Conservation (phyloP, 53 echinoderm and acorn worm genomes). For the Astropecten irregularis region DNA sequence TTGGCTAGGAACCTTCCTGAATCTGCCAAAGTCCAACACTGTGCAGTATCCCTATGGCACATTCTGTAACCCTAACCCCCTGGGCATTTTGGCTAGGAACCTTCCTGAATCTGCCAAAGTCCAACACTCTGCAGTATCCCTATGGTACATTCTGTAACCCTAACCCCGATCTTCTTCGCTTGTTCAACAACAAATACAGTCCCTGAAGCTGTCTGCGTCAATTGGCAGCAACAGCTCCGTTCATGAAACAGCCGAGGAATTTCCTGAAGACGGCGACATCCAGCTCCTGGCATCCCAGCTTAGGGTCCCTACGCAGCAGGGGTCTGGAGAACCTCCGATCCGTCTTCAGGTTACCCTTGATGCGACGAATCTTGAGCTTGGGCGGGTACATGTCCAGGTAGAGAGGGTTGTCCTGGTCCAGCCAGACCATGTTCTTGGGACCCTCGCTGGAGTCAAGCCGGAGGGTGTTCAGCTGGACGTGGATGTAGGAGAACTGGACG, state of each 20-base stretch:
- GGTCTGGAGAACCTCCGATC: conserved; percentile 25
- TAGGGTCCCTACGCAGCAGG: conserved; percentile 70
- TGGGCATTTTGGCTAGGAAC: too few species aligned
- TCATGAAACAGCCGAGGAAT: conserved; percentile 70
- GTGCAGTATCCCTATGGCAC: too few species aligned
- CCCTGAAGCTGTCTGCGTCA: too few species aligned
- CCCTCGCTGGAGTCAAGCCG: conserved; percentile 68
- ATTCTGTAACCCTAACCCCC: too few species aligned
- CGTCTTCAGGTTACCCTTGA: conserved; percentile 64
- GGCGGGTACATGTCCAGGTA: conserved; percentile 84
- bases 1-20: too few species aligned
- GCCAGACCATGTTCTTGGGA: conserved; percentile 95
- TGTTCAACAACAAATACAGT: too few species aligned
- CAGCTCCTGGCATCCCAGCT: conserved; percentile 82
- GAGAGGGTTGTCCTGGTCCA: conserved; percentile 72
- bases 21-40: too few species aligned
- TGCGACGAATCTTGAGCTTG: conserved; percentile 65
- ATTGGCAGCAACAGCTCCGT: conserved; percentile 65
- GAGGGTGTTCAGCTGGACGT: conserved; percentile 89
- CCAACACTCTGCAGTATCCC: too few species aligned
- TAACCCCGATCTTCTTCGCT: too few species aligned
- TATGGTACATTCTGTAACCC: too few species aligned
- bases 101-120: too few species aligned
- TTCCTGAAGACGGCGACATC: conserved; percentile 85
- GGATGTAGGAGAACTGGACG: conserved; percentile 78